Evolutionary conservation across 2,888 invertebrate species (phyloP).

Genomic region (Trachelus tabidus): DNA sequence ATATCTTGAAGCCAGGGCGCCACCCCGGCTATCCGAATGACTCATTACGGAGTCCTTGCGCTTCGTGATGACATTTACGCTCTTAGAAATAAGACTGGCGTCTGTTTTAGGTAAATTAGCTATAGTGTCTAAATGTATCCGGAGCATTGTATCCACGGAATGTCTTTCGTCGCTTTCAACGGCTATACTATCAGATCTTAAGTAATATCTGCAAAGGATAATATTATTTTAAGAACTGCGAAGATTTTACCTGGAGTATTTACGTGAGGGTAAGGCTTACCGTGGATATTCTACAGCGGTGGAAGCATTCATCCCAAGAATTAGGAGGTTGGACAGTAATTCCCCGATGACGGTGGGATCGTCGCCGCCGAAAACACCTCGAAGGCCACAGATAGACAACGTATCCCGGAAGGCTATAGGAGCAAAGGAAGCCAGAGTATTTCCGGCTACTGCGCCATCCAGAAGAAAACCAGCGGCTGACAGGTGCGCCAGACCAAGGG

Average conservation of each 20-base stretch:
- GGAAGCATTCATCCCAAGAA: conserved; percentile 65
- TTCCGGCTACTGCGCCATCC: conserved; percentile 60
- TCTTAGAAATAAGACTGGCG: conserved; percentile 54
- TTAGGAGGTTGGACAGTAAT: conserved; percentile 66
- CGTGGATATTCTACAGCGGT: conserved; percentile 69
- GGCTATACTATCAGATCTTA: conserved; percentile 49
- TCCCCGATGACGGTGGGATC: conserved; percentile 68
- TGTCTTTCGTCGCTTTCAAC: conserved; percentile 51
- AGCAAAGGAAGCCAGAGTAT: conserved; percentile 44
- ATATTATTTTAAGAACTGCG: background rate
- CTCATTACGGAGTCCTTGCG: conserved; percentile 73
- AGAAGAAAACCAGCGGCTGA: conserved; percentile 69
- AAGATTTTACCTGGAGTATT: background rate
- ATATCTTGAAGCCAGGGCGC: conserved; percentile 76
- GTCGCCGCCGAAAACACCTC: conserved; percentile 69
- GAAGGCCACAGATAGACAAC: conserved; percentile 66
- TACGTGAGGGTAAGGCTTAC: conserved; percentile 36
- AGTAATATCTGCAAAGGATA: conserved; percentile 48
- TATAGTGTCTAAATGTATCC: conserved; percentile 35
- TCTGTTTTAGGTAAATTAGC: conserved; percentile 37
- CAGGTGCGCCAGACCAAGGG: conserved; percentile 69
- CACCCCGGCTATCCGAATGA: conserved; percentile 80
- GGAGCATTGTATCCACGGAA: conserved; percentile 42
- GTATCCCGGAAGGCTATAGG: conserved; percentile 53
- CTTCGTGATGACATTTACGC: conserved; percentile 78